These are phyloP conservation scores for Cromileptes altivelis DNA, from an alignment of 2,113 vertebrate species.

Conservation along the genomic window DNA sequence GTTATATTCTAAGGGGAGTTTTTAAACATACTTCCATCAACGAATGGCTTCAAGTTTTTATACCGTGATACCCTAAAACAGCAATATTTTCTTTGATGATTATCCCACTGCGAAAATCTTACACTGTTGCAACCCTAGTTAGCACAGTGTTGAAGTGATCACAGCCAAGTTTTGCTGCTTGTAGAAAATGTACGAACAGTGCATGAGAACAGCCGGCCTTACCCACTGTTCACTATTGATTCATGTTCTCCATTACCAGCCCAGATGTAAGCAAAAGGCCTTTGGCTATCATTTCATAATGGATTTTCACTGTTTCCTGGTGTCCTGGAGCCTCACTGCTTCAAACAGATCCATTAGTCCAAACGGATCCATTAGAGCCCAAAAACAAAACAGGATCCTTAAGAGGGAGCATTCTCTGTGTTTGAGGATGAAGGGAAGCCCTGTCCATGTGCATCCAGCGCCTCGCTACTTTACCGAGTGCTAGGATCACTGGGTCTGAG, in stretches of 20 bases:
- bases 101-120: no score
- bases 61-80: no score
- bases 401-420: constrained; percentile 54
- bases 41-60: no score
- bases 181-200: no score
- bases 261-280: constrained; percentile 64
- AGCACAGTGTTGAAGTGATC: no score
- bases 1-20: no score
- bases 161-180: no score
- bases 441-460: constrained; percentile 79
- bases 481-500: constrained; percentile 56
- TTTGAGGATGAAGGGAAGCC: constrained; percentile 69
- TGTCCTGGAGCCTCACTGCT: constrained; percentile 31
- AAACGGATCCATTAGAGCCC: constrained; percentile 67
- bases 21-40: no score
- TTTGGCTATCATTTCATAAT: constrained; percentile 68
- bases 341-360: constrained; percentile 72
- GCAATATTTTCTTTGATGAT: no score
- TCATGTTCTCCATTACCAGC: constrained; percentile 67
- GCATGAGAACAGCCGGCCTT: background rate
- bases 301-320: constrained; percentile 71
- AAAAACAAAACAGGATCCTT: constrained; percentile 71
- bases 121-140: no score
- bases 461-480: constrained; percentile 16
- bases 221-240: constrained; percentile 45